phyloP scores from a whole-genome alignment of 2,113 vertebrate species.

The Narcine bancroftii region DNA sequence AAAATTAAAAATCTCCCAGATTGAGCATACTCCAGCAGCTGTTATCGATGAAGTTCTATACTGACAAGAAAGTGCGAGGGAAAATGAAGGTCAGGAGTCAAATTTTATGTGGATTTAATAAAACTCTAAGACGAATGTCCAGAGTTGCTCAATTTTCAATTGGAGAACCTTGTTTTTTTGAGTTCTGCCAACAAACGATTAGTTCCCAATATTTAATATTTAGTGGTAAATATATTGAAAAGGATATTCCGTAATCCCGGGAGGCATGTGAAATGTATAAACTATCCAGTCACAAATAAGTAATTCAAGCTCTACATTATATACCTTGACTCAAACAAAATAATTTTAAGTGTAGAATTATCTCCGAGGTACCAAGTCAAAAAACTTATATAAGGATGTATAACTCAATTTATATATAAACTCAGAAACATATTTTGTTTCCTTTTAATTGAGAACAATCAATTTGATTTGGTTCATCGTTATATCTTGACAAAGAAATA shows the following conservation, averaged over 20 bases:
- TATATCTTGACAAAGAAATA: background rate
- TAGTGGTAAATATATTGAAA: background rate
- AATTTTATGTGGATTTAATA: too few species aligned
- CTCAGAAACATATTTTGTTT: background rate
- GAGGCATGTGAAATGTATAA: background rate
- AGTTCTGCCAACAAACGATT: background rate
- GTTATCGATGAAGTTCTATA: too few species aligned
- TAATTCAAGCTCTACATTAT: background rate
- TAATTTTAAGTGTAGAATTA: background rate
- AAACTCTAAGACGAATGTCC: too few species aligned
- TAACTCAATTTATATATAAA: background rate
- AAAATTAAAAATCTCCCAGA: too few species aligned
- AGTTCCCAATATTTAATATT: background rate
- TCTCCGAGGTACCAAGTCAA: background rate
- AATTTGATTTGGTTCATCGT: background rate
- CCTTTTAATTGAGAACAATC: background rate
- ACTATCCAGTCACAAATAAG: background rate
- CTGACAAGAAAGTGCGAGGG: too few species aligned
- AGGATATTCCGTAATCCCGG: background rate
- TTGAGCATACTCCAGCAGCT: too few species aligned
- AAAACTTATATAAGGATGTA: background rate
- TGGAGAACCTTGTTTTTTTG: too few species aligned
- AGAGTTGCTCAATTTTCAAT: too few species aligned
- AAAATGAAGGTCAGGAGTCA: too few species aligned
- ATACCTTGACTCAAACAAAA: background rate